A percentile compares a stretch with the other conserved stretches of the same genome.
Conservation (phyloP, 2,113 vertebrate genomes). For the Gobio gobio region DNA sequence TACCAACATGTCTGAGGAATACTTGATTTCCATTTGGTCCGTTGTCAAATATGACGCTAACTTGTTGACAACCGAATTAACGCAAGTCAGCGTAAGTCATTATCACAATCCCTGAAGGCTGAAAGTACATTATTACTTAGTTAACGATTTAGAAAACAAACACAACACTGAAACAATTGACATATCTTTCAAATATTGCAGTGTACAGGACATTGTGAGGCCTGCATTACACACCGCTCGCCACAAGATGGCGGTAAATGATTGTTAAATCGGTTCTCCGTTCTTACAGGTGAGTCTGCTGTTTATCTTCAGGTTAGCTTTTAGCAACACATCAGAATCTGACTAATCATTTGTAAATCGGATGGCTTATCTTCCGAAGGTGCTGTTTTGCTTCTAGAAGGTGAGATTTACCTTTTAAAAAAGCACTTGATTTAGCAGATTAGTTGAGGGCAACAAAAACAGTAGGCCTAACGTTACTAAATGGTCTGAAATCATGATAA, state of each 20-base stretch:
- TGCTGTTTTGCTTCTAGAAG: neutral
- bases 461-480: neutral
- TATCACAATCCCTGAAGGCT: neutral
- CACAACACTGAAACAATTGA: neutral
- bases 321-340: neutral
- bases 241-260: conserved; percentile 6
- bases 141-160: neutral
- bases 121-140: neutral
- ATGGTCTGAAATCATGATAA: neutral
- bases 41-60: neutral
- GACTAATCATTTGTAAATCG: neutral
- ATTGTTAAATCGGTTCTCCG: neutral
- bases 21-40: neutral
- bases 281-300: neutral
- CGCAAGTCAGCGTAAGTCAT: neutral
- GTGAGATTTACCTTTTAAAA: neutral
- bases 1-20: neutral
- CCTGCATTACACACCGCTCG: neutral
- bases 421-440: neutral
- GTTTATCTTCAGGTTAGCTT: neutral
- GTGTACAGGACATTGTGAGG: neutral
- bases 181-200: neutral
- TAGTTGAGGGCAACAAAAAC: neutral
- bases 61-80: neutral
- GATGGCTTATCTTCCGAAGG: neutral